Percentiles rank a stretch among this genome's conserved stretches.
Evolutionary conservation across 2,113 vertebrate species (phyloP).

Genomic region (Puma concolor): DNA sequence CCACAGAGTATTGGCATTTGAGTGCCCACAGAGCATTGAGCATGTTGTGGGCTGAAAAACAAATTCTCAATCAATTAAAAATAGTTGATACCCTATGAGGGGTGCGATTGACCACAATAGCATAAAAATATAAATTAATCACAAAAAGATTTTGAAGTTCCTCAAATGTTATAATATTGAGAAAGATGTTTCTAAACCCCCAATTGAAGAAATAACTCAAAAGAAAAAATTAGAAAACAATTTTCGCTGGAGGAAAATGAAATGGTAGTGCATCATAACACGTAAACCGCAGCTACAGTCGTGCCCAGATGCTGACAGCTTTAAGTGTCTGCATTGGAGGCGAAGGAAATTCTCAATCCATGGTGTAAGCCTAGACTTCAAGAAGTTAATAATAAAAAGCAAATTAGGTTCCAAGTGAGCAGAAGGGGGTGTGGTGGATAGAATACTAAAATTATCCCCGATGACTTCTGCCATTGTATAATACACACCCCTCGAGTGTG

Average conservation of each 20-base stretch:
- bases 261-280: neutral
- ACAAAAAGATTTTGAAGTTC: neutral
- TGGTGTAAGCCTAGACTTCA: neutral
- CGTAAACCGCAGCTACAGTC: neutral
- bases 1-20: neutral
- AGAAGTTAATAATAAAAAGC: neutral
- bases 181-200: neutral
- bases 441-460: neutral
- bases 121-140: neutral
- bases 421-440: neutral
- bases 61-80: neutral
- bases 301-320: neutral
- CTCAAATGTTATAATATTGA: neutral
- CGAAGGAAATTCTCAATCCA: neutral
- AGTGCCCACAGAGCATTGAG: neutral
- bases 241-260: neutral
- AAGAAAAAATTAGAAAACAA: neutral
- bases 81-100: neutral
- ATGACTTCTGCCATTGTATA: neutral
- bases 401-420: neutral
- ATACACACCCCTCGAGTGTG: neutral
- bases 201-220: neutral
- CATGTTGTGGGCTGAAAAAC: neutral
- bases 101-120: neutral
- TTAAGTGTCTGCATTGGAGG: neutral